Conservation (phyloP, 2,888 invertebrate species). For the Apamea epomidion region DNA sequence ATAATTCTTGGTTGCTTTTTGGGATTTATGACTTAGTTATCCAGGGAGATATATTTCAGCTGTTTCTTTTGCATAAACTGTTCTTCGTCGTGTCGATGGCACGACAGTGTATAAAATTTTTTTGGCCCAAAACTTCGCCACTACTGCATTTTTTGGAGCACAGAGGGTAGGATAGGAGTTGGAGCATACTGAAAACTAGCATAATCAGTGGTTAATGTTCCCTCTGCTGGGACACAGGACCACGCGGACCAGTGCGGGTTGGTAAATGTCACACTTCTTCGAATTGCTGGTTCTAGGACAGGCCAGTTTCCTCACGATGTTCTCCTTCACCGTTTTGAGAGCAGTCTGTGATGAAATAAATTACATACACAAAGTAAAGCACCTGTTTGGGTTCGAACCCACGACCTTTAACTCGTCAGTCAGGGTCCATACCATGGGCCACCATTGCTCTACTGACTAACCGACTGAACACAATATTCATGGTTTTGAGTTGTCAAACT, state of each 20-base stretch:
- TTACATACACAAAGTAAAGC: not conserved
- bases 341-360: not conserved
- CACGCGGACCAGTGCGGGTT: not conserved
- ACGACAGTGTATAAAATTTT: not conserved
- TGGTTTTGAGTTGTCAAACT: not conserved
- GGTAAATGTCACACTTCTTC: not conserved
- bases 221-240: not conserved
- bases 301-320: not conserved
- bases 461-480: not conserved
- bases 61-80: not conserved
- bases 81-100: not conserved
- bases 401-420: not conserved
- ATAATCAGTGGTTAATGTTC: not conserved
- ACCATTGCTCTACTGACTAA: not conserved
- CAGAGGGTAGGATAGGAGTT: too few species aligned
- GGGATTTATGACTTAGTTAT: slow-evolving; percentile 9
- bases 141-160: not conserved
- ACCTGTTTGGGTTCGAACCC: not conserved
- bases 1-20: slow-evolving; percentile 36
- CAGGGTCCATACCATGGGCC: not conserved
- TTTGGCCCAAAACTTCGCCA: too few species aligned
- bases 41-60: not conserved
- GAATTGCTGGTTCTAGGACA: not conserved
- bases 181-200: not conserved
- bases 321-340: not conserved